Evolutionary conservation across 2,888 invertebrate genomes (phyloP), one percentile per base, ranked within the genome.

Genomic region (Cetonia aurata): DNA sequence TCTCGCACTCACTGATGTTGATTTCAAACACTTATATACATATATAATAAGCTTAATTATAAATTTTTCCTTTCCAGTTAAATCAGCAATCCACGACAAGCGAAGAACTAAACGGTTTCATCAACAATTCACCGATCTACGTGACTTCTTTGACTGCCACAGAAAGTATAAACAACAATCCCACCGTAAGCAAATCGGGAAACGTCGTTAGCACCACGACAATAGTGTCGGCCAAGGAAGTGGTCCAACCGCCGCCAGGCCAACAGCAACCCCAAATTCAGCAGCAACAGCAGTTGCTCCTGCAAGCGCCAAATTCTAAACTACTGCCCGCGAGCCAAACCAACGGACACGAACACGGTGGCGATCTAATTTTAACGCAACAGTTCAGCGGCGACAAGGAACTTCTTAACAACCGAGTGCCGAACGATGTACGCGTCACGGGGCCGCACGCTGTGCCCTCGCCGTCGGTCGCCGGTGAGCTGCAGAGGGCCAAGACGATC

Each of bases 51-150:
- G 52, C 25, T 56, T 8, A 25, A 25, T 25, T 4, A 25, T 3
- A 3, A 25, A 25, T 4, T 13, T 53, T 65, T 46, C 52, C 17
- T 19, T 72, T 67, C 15, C 87, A 91, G 91, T 83, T 91, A 82
- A 92, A 90, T 83, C 89, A 89, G 82, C 87, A 88, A 80, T 83
- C 85, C 74, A 83, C 85, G 75, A 77, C 83, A 80, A 85, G 85
- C 76, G 88, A 88, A 80, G 93, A 93, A 78, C 86, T 93, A 75
- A 94, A 93, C 88, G 94, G 93, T 72, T 91, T 94, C 82, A 93
- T 93, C 80, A 93, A 92, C 82, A 92, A 91, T 82, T 92, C 93
- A 70, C 92, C 93, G 69, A 93, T 94, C 77, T 94, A 94, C 88
- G 93, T 94, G 76, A 94, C 93, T 74, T 93, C 93, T 76, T 90